Evolutionary conservation across 2,797 vertebrate species (phyloP), one percentile per base, ranked within the genome.

Genomic region (Siniperca obscura): DNA sequence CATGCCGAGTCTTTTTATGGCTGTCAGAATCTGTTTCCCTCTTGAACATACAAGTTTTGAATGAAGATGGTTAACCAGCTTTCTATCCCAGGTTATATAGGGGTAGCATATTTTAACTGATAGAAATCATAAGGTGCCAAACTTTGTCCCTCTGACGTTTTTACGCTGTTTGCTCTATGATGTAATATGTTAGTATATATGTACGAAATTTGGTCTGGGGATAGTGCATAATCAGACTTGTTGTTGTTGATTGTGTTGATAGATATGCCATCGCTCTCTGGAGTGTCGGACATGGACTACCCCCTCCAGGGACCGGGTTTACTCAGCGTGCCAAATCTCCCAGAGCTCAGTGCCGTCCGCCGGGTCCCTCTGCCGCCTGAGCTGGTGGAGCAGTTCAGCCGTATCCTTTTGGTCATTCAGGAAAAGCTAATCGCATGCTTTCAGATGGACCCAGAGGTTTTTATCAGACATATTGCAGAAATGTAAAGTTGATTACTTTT

Each of bases 271-370:
- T 97, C 97, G 2, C 94, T 98, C 55, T 99, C 98, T 64, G 98
- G 98, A 16, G 96, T 98, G 91, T 97, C 97, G 0, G 98, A 99
- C 90, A 98, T 99, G 98, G 98, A 99, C 94, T 99, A 99, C 85
- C 98, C 98, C 40, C 95, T 99, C 8, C 98, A 99, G 92, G 97
- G 97, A 52, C 97, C 98, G 0, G 97, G 97, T 66, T 93, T 98
- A 73, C 92, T 98, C 40, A 96, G 95, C 0, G 96, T 99, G 64
- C 98, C 98, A 38, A 98, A 94, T 86, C 96, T 99, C 61, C 98
- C 97, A 0, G 98, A 99, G 91, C 97, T 99, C 86, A 98, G 97
- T 62, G 92, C 97, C 0, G 96, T 98, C 52, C 96, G 97, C 72
- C 93, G 98, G 87, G 97, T 99, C 59, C 98, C 98, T 4, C 96